Evolutionary conservation across 2,113 vertebrate genomes (phyloP), one percentile per base, ranked within the genome.

Genomic region (Tautogolabrus adspersus): DNA sequence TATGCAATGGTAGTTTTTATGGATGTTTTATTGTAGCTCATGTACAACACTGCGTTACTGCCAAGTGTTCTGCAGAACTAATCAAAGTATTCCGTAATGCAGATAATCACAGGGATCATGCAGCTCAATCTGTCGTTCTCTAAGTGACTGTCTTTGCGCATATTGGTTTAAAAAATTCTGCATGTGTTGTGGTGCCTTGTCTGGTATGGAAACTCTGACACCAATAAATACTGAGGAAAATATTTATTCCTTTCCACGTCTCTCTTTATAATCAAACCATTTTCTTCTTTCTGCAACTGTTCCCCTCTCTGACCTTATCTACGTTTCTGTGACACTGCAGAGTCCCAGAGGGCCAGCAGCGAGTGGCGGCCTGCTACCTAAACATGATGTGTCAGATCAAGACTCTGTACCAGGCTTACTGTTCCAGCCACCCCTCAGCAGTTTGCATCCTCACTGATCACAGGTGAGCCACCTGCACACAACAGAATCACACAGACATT

Each of bases 391-490:
- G 95, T 88, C 97, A 99, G 93, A 96, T 99, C 94, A 94, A 95
- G 79, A 95, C 88, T 7, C 91, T 99, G 81, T 99, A 99, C 88
- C 90, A 98, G 86, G 92, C 95, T 0, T 99, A 99, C 90, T 99
- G 98, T 51, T 96, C 95, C 61, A 99, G 96, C 82, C 98, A 99
- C 78, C 98, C 98, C 0, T 96, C 95, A 0, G 98, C 98, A 3
- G 98, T 98, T 72, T 94, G 88, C 10, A 96, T 99, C 83, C 95
- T 99, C 87, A 99, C 97, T 0, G 96, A 98, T 23, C 97, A 97
- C 94, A 97, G 97, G 98, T 98, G 90, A 94, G 91, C 64, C 38
- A 15, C 46, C 59, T 18, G 30, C 61, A 52, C 55, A 64, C 72
- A 57, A 51, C 34, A 23, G 13, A 12, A 46, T 11, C 11, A 10